A percentile compares a stretch with the other conserved stretches of the same genome.
Conservation (phyloP, 2,797 vertebrate genomes). For the Trematomus bernacchii region DNA sequence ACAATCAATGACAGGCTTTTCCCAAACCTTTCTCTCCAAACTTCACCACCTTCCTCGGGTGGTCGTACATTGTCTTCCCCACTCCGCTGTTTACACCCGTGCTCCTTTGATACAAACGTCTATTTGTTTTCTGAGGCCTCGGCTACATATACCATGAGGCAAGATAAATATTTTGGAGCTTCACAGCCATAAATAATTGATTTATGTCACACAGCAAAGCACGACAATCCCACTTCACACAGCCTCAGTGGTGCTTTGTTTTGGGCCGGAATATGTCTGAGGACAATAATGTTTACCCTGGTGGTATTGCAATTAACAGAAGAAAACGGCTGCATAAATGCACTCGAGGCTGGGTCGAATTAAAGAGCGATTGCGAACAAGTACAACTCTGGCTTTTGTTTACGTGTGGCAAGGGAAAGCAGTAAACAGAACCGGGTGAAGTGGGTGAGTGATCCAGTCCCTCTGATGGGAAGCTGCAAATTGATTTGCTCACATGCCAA, state of each 20-base stretch:
- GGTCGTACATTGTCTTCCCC: conserved; percentile 64
- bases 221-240: conserved; percentile 77
- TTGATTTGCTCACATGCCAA: conserved; percentile 54
- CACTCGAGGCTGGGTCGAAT: conserved; percentile 77
- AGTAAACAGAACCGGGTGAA: conserved; percentile 76
- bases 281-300: conserved; percentile 86
- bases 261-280: conserved; percentile 65
- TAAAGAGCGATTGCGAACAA: conserved; percentile 79
- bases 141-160: conserved; percentile 61
- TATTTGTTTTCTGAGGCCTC: conserved; percentile 81
- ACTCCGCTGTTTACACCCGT: conserved; percentile 73
- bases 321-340: conserved; percentile 74
- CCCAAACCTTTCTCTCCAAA: conserved; percentile 55
- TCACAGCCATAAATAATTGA: conserved; percentile 84
- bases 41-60: conserved; percentile 52
- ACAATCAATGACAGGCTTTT: conserved; percentile 61
- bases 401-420: conserved; percentile 69
- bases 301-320: conserved; percentile 81
- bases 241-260: conserved; percentile 70
- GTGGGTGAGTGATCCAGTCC: conserved; percentile 48
- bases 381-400: conserved; percentile 79
- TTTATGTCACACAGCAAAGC: conserved; percentile 80
- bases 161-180: conserved; percentile 86
- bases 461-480: conserved; percentile 62
- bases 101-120: conserved; percentile 75